Conservation (phyloP, 2,797 vertebrate species). For the Florisuga fusca region DNA sequence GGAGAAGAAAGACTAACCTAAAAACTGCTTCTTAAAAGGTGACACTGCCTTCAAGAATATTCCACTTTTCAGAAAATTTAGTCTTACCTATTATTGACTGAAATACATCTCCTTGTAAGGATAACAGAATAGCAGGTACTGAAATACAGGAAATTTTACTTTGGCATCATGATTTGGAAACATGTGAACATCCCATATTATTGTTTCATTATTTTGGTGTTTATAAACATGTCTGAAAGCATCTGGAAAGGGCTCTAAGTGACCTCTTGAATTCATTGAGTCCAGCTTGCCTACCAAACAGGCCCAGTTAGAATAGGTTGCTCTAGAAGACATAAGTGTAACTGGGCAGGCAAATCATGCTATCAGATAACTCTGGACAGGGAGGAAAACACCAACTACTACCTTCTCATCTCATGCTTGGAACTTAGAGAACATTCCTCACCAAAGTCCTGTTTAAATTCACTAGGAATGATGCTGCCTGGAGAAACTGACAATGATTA, state of each 20-base stretch:
- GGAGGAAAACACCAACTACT: fast-evolving
- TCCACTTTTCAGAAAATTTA: background rate
- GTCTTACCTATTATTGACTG: background rate
- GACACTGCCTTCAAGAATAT: background rate
- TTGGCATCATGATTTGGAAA: background rate
- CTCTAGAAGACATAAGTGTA: background rate
- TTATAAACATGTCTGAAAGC: background rate
- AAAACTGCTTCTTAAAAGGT: background rate
- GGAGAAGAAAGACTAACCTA: background rate
- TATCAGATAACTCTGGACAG: background rate
- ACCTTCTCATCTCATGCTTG: background rate
- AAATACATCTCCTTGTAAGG: background rate
- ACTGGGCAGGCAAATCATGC: background rate
- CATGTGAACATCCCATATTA: fast-evolving
- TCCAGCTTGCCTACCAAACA: background rate
- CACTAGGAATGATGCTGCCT: background rate
- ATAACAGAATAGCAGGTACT: background rate
- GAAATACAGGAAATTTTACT: background rate
- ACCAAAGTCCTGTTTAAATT: background rate
- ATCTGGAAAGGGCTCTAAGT: background rate
- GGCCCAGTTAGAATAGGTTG: background rate
- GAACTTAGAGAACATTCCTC: background rate
- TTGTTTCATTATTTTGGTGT: background rate
- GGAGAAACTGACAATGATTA: background rate
- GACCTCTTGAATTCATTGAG: background rate